Percentiles rank a stretch among this genome's conserved stretches.
These are phyloP conservation scores for Pardalotus punctatus DNA, from an alignment of 2,113 vertebrate genomes.

Conservation along the genomic window DNA sequence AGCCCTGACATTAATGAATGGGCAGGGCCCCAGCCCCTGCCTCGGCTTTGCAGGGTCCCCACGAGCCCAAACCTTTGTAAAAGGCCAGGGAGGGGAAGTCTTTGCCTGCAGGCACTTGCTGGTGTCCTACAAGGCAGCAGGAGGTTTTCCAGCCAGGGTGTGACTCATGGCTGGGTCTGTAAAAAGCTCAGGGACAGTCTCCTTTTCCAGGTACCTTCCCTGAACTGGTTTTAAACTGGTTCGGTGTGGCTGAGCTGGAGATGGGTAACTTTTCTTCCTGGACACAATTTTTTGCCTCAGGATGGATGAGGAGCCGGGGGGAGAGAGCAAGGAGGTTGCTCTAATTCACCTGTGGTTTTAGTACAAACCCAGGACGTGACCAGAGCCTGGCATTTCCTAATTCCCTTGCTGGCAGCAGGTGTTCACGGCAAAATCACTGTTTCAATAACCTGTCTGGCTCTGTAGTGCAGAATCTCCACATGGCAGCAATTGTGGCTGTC, in stretches of 20 bases:
- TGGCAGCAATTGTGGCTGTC: constrained; percentile 46
- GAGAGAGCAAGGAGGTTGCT: neutral
- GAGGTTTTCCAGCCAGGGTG: neutral
- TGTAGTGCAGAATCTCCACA: neutral
- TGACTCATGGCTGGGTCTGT: fast-evolving
- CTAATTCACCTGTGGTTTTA: neutral
- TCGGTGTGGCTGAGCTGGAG: neutral
- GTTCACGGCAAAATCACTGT: neutral
- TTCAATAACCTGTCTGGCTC: constrained; percentile 5
- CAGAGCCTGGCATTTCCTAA: neutral
- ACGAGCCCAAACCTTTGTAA: neutral
- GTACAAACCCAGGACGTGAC: neutral
- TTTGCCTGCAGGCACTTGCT: neutral
- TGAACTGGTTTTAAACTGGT: neutral
- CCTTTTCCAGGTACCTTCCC: neutral
- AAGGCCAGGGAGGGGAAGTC: neutral
- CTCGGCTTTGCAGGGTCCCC: neutral
- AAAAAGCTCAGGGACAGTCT: fast-evolving
- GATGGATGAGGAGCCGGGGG: neutral
- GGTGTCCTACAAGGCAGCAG: neutral
- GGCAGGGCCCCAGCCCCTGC: neutral
- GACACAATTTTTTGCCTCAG: neutral
- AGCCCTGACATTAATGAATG: neutral
- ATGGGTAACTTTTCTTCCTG: neutral
- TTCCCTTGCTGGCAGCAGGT: constrained; percentile 28